A percentile compares a stretch with the other conserved stretches of the same genome.
phyloP scores from a whole-genome alignment of 2,797 vertebrate species.

The Girardinus metallicus region DNA sequence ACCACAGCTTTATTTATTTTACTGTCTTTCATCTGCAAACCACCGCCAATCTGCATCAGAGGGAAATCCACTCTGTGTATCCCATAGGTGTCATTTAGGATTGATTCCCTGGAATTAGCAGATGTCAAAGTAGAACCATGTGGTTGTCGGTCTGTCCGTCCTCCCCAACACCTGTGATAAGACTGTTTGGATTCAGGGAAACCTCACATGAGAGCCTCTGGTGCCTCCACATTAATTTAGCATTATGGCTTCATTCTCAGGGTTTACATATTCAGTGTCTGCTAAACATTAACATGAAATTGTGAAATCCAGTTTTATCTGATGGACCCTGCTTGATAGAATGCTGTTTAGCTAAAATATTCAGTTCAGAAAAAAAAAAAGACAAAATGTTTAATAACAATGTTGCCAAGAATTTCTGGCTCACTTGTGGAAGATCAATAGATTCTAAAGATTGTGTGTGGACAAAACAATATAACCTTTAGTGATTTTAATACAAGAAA shows the following conservation, averaged over 20 bases:
- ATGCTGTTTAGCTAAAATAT: conserved; percentile 43
- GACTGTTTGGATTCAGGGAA: conserved; percentile 32
- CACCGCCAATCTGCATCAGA: conserved; percentile 79
- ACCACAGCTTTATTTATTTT: conserved; percentile 82
- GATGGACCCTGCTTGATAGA: conserved; percentile 25
- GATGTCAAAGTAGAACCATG: conserved; percentile 79
- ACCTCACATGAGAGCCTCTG: conserved; percentile 20
- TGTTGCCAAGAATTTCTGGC: conserved; percentile 26
- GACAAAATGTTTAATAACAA: conserved; percentile 22
- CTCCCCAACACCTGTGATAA: conserved; percentile 72
- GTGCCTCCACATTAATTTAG: conserved; percentile 34
- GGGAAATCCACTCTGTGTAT: conserved; percentile 75
- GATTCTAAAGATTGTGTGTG: conserved; percentile 14
- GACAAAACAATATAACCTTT: neutral
- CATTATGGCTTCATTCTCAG: conserved; percentile 13
- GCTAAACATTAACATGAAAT: conserved; percentile 38
- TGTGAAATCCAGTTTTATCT: conserved; percentile 19
- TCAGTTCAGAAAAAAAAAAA: conserved; percentile 43
- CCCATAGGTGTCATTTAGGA: conserved; percentile 82
- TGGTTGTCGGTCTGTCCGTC: conserved; percentile 68
- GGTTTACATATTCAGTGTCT: conserved; percentile 35
- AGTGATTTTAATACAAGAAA: conserved; percentile 25
- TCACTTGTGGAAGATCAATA: conserved; percentile 46
- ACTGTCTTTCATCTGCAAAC: conserved; percentile 82
- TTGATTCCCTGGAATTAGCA: conserved; percentile 80